Evolutionary conservation across 2,888 invertebrate species (phyloP), one percentile per base, ranked within the genome.

Genomic region (Serripes groenlandicus): DNA sequence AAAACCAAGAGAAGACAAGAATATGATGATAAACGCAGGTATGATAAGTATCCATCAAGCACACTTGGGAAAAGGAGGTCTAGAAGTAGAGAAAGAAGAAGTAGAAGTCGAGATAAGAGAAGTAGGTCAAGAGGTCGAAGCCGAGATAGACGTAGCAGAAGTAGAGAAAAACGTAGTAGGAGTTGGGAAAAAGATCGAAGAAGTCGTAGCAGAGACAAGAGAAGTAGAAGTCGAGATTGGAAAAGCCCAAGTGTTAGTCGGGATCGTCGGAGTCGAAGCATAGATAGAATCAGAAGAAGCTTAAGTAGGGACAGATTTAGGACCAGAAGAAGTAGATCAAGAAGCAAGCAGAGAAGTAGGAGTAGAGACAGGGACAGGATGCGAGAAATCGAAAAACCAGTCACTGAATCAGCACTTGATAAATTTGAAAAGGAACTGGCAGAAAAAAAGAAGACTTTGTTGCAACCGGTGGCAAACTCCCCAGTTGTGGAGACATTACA

Each of bases 371-470:
- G 76, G 58, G 42, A 60, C 5, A 49, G 54, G 42, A 73, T 49
- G 58, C 35, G 32, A 4, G 78, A 78, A 58, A 73, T 68, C 26
- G 74, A 76, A 3, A 81, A 83, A 75, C 37, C 64, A 28, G 68
- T 60, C 21, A 84, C 82, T 58, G 78, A 81, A 58, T 79, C 88
- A 21, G 86, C 85, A 37, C 54, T 86, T 11, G 84, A 86, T 32
- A 84, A 86, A 32, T 82, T 86, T 84, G 86, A 86, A 49, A 88
- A 85, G 75, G 85, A 81, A 70, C 26, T 85, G 11, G 81, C 83
- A 42, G 83, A 83, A 56, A 87, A 87, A 78, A 82, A 83, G 56
- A 85, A 85, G 54, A 54, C 75, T 3, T 37, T 75, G 26, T 42
- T 72, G n/a, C 70, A 82, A 58, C 74, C 74, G 54, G 60, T 70